These are phyloP conservation scores for Pitangus sulphuratus DNA, from an alignment of 2,797 vertebrate species.

Conservation along the genomic window DNA sequence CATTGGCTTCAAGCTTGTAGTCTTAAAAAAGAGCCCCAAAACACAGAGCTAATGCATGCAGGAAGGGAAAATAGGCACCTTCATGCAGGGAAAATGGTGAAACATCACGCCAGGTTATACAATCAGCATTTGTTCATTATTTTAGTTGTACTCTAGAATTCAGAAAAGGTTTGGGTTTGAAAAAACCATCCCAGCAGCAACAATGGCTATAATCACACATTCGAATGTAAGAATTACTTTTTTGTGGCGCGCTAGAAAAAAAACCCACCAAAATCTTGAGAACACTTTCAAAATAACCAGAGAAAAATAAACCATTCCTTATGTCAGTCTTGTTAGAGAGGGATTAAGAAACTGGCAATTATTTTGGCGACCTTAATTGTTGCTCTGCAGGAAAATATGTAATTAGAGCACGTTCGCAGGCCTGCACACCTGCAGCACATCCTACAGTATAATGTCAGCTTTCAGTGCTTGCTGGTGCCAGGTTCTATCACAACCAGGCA, in stretches of 20 bases:
- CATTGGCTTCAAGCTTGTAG: background rate
- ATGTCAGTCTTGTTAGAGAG: constrained; percentile 86
- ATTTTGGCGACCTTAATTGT: constrained; percentile 98
- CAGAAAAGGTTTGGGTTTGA: constrained; percentile 58
- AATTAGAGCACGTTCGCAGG: constrained; percentile 93
- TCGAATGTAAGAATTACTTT: constrained; percentile 78
- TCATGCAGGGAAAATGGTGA: constrained; percentile 56
- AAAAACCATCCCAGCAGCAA: constrained; percentile 23
- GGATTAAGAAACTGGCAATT: constrained; percentile 94
- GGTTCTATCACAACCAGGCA: constrained; percentile 92
- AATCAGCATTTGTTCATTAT: constrained; percentile 67
- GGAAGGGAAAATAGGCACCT: constrained; percentile 54
- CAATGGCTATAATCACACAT: constrained; percentile 78
- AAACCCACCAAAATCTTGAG: constrained; percentile 69
- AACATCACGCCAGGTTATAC: constrained; percentile 62
- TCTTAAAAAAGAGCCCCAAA: background rate
- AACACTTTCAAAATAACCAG: constrained; percentile 79
- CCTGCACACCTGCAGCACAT: constrained; percentile 98
- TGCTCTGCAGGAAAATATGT: constrained; percentile 92
- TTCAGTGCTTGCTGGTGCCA: constrained; percentile 89
- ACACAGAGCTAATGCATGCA: background rate
- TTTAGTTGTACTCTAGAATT: constrained; percentile 68
- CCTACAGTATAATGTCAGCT: constrained; percentile 93
- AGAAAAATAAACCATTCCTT: constrained; percentile 79
- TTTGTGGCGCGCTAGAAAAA: constrained; percentile 66